Evolutionary conservation across 2,797 vertebrate genomes (phyloP), one percentile per base, ranked within the genome.

Genomic region (Syngnathus acus): DNA sequence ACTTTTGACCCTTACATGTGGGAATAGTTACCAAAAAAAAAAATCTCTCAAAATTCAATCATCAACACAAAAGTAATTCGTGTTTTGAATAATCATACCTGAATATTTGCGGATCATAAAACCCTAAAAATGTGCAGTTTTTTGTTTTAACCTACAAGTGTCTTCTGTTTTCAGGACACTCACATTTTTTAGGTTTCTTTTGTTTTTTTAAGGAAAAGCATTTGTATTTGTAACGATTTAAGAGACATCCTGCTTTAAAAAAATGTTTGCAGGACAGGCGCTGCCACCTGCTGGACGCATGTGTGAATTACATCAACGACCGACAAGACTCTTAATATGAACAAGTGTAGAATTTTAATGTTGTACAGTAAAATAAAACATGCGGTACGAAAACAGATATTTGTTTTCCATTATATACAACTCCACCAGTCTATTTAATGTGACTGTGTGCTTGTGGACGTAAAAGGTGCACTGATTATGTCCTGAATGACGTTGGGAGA

Each of bases 251-350:
- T n/a, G 54, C 53, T 48, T 40, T 32, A 32, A 11, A 61, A 58
- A 1, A 65, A 16, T 39, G 57, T 65, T 78, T 6, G 65, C 69
- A 66, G 79, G 68, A 68, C 47, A 72, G 21, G 66, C 53, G 75
- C 72, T 75, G 84, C 86, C 89, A 82, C 75, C 88, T 83, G 82
- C 82, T 89, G 89, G 81, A 66, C 55, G 80, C 63, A 38, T 4
- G 19, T 21, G 13, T 64, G 58, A 6, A 86, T 40, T 82, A 79
- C 76, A 21, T 51, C 21, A 51, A 45, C 40, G 42, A 32, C 42
- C 19, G 14, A 40, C n/a, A 53, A 21, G 1, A 17, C 26, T 0
- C 1, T 64, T 65, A 7, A 63, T 26, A 71, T 1, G 59, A 9
- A 57, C 70, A 48, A 63, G 32, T 59, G 17, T 21, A 59, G 26